Conservation (phyloP, 2,888 invertebrate genomes). For the Lasioglossum calceatum region DNA sequence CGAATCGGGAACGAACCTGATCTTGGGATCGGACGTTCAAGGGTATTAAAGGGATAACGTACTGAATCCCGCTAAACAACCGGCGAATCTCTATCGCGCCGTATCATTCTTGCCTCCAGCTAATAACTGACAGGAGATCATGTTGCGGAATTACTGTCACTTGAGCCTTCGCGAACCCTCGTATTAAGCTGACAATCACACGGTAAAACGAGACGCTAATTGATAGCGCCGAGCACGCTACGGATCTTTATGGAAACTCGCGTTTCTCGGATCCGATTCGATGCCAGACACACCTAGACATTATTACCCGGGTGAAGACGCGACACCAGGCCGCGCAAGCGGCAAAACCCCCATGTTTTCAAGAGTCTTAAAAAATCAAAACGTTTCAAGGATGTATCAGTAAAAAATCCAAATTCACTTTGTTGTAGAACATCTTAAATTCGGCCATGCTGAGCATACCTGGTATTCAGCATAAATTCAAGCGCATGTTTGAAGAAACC, state of each 20-base stretch:
- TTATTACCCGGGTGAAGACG: background rate
- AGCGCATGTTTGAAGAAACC: too few species aligned
- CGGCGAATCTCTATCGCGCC: slow-evolving; percentile 11
- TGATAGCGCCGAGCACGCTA: background rate
- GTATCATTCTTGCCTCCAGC: background rate
- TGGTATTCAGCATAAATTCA: too few species aligned
- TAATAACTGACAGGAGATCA: slow-evolving; percentile 43
- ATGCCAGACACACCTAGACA: background rate
- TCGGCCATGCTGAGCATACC: too few species aligned
- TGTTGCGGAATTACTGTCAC: slow-evolving; percentile 23
- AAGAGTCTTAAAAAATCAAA: too few species aligned
- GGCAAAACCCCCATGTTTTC: too few species aligned
- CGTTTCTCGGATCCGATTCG: background rate
- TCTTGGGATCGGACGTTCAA: slow-evolving; percentile 39
- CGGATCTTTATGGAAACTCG: background rate
- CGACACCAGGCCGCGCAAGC: too few species aligned
- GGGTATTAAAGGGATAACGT: slow-evolving; percentile 43
- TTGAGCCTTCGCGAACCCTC: background rate
- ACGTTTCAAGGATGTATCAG: too few species aligned
- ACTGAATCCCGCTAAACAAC: slow-evolving; percentile 41
- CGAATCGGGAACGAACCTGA: slow-evolving; percentile 52
- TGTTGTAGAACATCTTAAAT: too few species aligned
- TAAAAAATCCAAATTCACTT: too few species aligned
- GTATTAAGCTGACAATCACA: background rate
- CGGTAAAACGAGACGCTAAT: background rate